Evolutionary conservation across 2,888 invertebrate genomes (phyloP), one percentile per base, ranked within the genome.

Genomic region (Drosophila vallismaia): DNA sequence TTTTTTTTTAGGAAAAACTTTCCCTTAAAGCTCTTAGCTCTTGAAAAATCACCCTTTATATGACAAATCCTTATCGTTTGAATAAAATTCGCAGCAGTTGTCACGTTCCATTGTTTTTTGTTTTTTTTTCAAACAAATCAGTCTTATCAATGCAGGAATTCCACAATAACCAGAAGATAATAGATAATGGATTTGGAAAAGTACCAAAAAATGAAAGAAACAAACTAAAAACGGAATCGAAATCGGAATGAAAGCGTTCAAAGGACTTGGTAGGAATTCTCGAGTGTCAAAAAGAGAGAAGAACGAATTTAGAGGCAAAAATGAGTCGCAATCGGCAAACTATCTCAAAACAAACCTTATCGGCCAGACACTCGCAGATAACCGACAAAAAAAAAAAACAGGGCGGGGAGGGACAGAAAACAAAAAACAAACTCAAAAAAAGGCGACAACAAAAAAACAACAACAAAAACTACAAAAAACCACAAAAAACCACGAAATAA

Each of bases 371-470:
- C 60, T 48, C 40, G 59, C 46, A 71, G 71, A 71, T 71, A 58
- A 68, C 51, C 51, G 33, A 49, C 19, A 62, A 33, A 24, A 10
- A 46, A 54, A 49, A 38, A 24, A 38, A 29, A 45, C n/a, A 1
- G 38, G 12, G 38, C 12, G 12, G 14, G 33, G 19, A 19, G 19
- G 19, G 19, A 19, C 19, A 19, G 19, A 19, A 19, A 19, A 19
- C 19, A 19, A 19, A 19, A 19, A 48, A 26, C 28, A 26, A 40
- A 46, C 63, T 29, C 26, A 12, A 45, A 31, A 12, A 45, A 29
- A 63, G 51, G 59, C 54, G 64, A 53, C 64, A 77, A 84, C 77
- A 74, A 79, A 49, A 33, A 26, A 57, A 40, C n/a, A 48, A 59
- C 57, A 14, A 14, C 14, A 28, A 46, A 45, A 50, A 54, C 58